Evolutionary conservation across 2,888 invertebrate genomes (phyloP).

Genomic region (Malthinus seriepunctatus): DNA sequence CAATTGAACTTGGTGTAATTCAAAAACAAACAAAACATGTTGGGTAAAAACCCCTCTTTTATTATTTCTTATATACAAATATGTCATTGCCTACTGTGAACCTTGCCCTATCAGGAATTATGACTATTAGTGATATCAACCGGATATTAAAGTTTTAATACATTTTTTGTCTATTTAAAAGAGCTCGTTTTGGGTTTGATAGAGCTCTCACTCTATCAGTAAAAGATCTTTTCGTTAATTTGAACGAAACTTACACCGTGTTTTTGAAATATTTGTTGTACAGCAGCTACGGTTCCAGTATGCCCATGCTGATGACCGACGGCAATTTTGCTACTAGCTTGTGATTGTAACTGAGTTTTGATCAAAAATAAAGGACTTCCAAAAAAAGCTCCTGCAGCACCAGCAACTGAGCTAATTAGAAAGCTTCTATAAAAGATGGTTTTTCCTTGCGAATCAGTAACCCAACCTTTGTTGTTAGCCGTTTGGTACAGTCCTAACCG

Average conservation of each 20-base stretch:
- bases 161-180: too few species aligned
- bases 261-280: slow-evolving; percentile 57
- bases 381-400: slow-evolving; percentile 68
- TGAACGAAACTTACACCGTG: slow-evolving; percentile 59
- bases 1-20: too few species aligned
- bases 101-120: too few species aligned
- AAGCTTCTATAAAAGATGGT: slow-evolving; percentile 57
- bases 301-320: slow-evolving; percentile 85
- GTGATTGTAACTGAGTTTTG: slow-evolving; percentile 87
- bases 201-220: too few species aligned
- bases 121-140: too few species aligned
- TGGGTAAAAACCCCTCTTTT: too few species aligned
- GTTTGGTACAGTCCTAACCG: slow-evolving; percentile 56
- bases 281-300: slow-evolving; percentile 59
- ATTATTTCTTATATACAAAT: too few species aligned
- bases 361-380: slow-evolving; percentile 80
- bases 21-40: too few species aligned
- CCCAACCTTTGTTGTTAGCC: slow-evolving; percentile 67
- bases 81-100: too few species aligned
- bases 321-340: slow-evolving; percentile 73
- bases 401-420: slow-evolving; percentile 62
- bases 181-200: too few species aligned
- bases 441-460: slow-evolving; percentile 60
- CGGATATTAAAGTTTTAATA: too few species aligned
- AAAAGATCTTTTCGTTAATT: too few species aligned